Percentiles rank a stretch among this genome's conserved stretches.
Conservation (phyloP, 2,113 vertebrate genomes). For the Rhinopomastus cyanomelas region DNA sequence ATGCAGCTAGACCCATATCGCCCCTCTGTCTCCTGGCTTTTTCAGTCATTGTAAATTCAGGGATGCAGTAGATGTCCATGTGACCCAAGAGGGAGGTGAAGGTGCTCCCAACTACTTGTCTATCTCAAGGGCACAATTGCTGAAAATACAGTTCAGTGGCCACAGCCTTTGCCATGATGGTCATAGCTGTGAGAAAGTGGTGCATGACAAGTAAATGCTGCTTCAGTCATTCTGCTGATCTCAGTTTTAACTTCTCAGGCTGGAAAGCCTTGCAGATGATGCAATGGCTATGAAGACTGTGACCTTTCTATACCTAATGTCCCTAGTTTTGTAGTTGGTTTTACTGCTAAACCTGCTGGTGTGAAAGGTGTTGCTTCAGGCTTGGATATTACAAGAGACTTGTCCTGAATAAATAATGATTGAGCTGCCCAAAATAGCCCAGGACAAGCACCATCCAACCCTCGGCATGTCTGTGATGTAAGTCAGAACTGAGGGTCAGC, state of each 20-base stretch:
- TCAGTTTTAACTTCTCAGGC: neutral
- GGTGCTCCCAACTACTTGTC: neutral
- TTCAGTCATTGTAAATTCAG: neutral
- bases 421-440: neutral
- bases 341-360: neutral
- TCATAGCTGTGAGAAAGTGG: neutral
- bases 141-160: neutral
- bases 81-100: neutral
- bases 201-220: neutral
- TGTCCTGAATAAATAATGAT: neutral
- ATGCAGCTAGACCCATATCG: neutral
- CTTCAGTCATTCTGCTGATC: neutral
- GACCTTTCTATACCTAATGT: neutral
- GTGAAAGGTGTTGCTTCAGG: neutral
- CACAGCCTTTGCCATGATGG: neutral
- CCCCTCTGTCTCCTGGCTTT: neutral
- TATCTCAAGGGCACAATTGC: neutral
- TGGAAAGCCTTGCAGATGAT: neutral
- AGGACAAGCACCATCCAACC: neutral
- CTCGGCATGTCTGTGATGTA: neutral
- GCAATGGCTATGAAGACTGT: neutral
- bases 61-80: neutral
- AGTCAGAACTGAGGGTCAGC: neutral
- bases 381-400: neutral
- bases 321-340: neutral